Evolutionary conservation across 2,797 vertebrate genomes (phyloP).

Genomic region (Benthosema pterotum): DNA sequence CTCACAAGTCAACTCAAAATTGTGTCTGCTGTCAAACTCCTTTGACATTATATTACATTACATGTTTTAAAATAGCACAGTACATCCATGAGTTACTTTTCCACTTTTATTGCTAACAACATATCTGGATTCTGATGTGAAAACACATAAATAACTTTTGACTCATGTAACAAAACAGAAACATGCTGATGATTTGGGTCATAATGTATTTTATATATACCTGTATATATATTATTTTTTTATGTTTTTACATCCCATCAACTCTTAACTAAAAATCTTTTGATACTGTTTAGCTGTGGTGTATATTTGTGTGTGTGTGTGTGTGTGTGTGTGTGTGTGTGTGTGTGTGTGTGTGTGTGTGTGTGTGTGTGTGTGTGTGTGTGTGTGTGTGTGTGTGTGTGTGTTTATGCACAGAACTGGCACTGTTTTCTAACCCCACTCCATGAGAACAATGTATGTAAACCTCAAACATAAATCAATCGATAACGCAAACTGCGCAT

Average conservation of each 20-base stretch:
- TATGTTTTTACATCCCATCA: neutral
- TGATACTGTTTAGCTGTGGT: neutral
- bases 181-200: neutral
- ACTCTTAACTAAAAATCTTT: too few species aligned
- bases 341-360: neutral
- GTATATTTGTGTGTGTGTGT: neutral
- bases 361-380: neutral
- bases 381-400: neutral
- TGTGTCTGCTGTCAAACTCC: conserved; percentile 23
- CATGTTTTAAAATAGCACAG: conserved; percentile 42
- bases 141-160: conserved; percentile 16
- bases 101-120: conserved; percentile 5
- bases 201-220: too few species aligned
- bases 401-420: neutral
- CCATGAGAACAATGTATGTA: conserved; percentile 8
- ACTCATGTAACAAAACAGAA: conserved; percentile 24
- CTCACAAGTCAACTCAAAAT: conserved; percentile 33
- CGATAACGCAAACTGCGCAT: conserved; percentile 3
- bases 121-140: conserved; percentile 16
- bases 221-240: too few species aligned
- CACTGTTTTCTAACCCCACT: conserved; percentile 14
- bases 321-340: conserved; percentile 6
- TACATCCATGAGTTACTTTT: conserved; percentile 19
- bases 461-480: conserved; percentile 15
- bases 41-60: conserved; percentile 20